These are phyloP conservation scores for Ypsolopha scabrella DNA, from an alignment of 2,888 invertebrate genomes.

Conservation along the genomic window DNA sequence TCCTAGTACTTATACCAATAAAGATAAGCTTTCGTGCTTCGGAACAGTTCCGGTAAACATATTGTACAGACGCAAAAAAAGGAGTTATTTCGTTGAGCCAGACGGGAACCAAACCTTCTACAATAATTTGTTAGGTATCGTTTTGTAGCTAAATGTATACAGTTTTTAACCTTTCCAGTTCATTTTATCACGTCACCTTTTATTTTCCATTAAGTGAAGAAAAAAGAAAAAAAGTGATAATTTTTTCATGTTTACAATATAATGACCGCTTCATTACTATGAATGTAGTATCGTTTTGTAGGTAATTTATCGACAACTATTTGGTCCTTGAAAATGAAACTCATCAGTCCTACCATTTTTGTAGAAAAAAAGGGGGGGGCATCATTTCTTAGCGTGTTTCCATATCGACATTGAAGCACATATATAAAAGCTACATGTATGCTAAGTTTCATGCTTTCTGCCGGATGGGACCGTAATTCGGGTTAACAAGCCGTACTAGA, in stretches of 20 bases:
- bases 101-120: conserved; percentile 4
- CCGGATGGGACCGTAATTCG: conserved; percentile 3
- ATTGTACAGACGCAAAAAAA: conserved; percentile 3
- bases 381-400: neutral
- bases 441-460: conserved; percentile 6
- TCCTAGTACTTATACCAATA: conserved; percentile 1
- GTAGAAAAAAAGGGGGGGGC: neutral
- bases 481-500: too few relatives aligned
- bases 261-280: conserved; percentile 1
- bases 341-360: conserved; percentile 4
- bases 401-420: neutral
- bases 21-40: too few relatives aligned
- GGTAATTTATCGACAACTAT: conserved; percentile 3
- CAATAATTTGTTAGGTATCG: conserved; percentile 1
- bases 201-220: conserved; percentile 3
- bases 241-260: conserved; percentile 6
- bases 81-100: conserved; percentile 5
- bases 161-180: conserved; percentile 1
- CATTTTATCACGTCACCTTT: conserved; percentile 4
- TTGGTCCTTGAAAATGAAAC: conserved; percentile 4
- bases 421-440: conserved; percentile 4
- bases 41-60: too few relatives aligned
- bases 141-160: conserved; percentile 5
- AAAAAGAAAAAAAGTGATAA: conserved; percentile 5
- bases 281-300: too few relatives aligned